Conservation (phyloP, 2,113 vertebrate species). For the Pachypanchax playfairii region DNA sequence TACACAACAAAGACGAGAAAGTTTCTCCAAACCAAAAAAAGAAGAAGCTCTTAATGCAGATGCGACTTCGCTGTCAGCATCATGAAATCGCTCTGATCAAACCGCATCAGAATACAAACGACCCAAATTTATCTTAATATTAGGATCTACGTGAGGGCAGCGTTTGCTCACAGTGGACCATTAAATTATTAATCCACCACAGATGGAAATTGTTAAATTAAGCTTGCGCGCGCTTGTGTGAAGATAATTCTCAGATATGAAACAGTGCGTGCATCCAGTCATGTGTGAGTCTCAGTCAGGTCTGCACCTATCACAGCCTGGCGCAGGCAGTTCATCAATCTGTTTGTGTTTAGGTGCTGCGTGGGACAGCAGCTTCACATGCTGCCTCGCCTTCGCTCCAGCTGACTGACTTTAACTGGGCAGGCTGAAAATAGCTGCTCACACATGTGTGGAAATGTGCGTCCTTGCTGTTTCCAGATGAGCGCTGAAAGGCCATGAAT, state of each 20-base stretch:
- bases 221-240: constrained; percentile 7
- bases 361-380: constrained; percentile 20
- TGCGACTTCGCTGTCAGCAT: constrained; percentile 20
- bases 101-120: constrained; percentile 55
- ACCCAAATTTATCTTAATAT: constrained; percentile 59
- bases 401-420: constrained; percentile 10
- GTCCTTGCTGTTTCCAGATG: constrained; percentile 33
- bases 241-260: constrained; percentile 40
- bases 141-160: constrained; percentile 28
- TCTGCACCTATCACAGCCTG: constrained; percentile 25
- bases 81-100: constrained; percentile 38
- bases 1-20: constrained; percentile 38
- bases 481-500: constrained; percentile 27
- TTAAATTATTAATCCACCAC: constrained; percentile 57
- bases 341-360: constrained; percentile 8
- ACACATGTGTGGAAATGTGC: constrained; percentile 2
- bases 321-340: constrained; percentile 16
- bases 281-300: constrained; percentile 14
- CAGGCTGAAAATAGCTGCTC: constrained; percentile 10
- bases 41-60: not conserved
- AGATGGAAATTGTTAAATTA: constrained; percentile 52
- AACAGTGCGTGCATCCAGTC: constrained; percentile 7
- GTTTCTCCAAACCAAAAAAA: not conserved
- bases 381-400: constrained; percentile 37
- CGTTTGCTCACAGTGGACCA: constrained; percentile 27